Percentiles rank a stretch among this genome's conserved stretches.
These are phyloP conservation scores for Agrilus biguttatus DNA, from an alignment of 2,888 invertebrate species.

Conservation along the genomic window DNA sequence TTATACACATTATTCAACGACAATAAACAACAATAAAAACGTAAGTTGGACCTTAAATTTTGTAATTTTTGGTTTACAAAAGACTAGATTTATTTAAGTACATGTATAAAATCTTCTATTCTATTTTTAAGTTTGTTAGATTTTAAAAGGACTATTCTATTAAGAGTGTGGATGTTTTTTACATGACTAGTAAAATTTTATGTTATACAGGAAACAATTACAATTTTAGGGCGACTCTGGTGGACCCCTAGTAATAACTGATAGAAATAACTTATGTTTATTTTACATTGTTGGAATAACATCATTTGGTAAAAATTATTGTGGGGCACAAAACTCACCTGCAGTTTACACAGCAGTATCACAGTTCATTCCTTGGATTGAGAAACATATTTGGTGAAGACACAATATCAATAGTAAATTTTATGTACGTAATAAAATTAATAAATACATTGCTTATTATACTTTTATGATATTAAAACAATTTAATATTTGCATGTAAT, in stretches of 20 bases:
- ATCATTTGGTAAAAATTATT: conserved; percentile 39
- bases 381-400: conserved; percentile 37
- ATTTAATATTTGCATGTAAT: background rate
- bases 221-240: conserved; percentile 56
- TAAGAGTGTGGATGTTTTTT: conserved; percentile 1
- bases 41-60: no score
- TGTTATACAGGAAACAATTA: conserved; percentile 2
- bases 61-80: no score
- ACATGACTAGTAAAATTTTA: conserved; percentile 24
- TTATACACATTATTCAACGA: no score
- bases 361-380: conserved; percentile 43
- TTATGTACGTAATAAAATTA: background rate
- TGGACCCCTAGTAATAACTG: conserved; percentile 46
- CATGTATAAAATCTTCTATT: no score
- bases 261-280: conserved; percentile 39
- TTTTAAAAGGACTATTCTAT: no score
- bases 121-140: no score
- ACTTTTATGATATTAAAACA: background rate
- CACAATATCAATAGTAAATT: background rate
- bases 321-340: conserved; percentile 34
- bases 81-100: no score
- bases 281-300: conserved; percentile 43
- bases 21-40: no score
- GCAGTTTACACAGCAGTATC: conserved; percentile 44
- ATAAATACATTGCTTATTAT: background rate